phyloP scores from a whole-genome alignment of 1,140 invertebrate species.

The Paralvinella palmiformis region DNA sequence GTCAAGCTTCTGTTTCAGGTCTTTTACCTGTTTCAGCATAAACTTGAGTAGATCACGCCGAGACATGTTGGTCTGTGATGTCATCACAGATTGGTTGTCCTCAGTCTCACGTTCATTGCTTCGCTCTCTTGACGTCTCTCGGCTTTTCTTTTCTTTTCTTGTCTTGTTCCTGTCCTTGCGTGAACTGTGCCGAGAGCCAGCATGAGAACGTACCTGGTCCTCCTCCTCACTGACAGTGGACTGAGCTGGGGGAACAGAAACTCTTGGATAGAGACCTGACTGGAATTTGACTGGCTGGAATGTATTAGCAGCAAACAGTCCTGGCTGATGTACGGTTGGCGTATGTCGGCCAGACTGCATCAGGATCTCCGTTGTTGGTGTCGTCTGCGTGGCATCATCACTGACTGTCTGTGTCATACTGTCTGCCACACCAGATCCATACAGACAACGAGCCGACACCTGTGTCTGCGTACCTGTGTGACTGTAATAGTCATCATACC shows the following conservation, averaged over 20 bases:
- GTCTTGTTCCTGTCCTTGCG: not conserved
- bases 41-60: constrained; percentile 9
- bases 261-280: no score
- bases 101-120: not conserved
- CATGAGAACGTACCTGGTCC: not conserved
- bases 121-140: not conserved
- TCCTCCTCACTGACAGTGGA: no score
- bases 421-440: not conserved
- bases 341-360: not conserved
- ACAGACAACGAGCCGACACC: not conserved
- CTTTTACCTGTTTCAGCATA: constrained; percentile 7
- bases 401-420: no score
- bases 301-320: no score
- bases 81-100: not conserved
- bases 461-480: constrained; percentile 9
- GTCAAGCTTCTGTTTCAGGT: constrained; percentile 7
- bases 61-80: not conserved
- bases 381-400: constrained; percentile 12
- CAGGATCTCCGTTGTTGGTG: not conserved
- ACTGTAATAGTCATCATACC: not conserved
- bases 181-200: not conserved
- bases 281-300: no score
- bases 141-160: constrained; percentile 2
- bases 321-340: not conserved
- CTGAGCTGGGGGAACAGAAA: no score